Conservation (phyloP, 1,140 invertebrate species). For the Arion vulgaris region DNA sequence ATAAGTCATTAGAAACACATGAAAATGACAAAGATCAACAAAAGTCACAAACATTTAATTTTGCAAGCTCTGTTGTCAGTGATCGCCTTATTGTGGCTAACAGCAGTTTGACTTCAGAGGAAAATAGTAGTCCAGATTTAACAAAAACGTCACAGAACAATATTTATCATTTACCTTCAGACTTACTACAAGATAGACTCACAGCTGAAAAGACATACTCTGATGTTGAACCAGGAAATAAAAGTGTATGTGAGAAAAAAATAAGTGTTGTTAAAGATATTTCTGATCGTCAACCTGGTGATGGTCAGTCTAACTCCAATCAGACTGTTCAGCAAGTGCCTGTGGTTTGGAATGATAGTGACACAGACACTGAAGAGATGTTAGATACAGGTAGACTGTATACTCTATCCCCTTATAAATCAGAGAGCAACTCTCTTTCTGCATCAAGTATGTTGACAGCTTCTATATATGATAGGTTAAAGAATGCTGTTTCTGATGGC, state of each 20-base stretch:
- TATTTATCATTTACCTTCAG: background rate
- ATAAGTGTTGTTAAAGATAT: background rate
- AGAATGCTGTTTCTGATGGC: background rate
- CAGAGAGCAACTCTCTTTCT: background rate
- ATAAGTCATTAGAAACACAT: background rate
- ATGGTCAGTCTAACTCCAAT: background rate
- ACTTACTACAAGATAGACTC: background rate
- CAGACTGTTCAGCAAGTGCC: background rate
- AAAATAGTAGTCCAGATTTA: background rate
- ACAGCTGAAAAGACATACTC: background rate
- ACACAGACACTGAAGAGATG: background rate
- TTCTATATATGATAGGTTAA: background rate
- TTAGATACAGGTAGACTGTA: background rate
- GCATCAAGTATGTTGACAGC: background rate
- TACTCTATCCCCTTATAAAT: background rate
- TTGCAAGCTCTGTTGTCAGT: background rate
- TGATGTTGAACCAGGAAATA: background rate
- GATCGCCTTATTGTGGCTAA: background rate
- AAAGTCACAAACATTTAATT: background rate
- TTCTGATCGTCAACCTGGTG: constrained; percentile 1
- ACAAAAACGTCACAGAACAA: background rate
- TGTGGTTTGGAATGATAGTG: background rate
- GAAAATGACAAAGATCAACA: background rate
- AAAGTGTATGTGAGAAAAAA: background rate
- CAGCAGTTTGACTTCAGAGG: background rate